A percentile compares a stretch with the other conserved stretches of the same genome.
These are phyloP conservation scores for Neopipo cinnamomea DNA, from an alignment of 2,113 vertebrate species.

Conservation along the genomic window DNA sequence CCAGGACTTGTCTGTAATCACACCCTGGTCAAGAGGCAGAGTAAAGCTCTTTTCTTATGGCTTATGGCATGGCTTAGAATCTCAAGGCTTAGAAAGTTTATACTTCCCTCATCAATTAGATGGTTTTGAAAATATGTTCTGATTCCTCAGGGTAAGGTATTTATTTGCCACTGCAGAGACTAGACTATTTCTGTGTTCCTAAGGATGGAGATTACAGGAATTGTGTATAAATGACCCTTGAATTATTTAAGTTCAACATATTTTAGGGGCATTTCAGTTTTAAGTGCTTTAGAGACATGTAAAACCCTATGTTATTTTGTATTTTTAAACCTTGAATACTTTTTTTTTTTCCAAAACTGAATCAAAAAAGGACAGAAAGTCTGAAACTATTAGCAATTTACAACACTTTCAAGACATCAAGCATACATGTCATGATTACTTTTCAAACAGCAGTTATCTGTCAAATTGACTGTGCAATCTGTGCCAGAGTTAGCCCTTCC, in stretches of 20 bases:
- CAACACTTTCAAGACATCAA: neutral
- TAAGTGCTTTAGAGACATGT: neutral
- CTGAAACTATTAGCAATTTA: neutral
- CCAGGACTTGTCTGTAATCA: neutral
- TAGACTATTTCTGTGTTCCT: neutral
- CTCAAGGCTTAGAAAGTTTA: neutral
- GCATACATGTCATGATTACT: neutral
- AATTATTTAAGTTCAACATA: neutral
- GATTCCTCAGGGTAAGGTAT: neutral
- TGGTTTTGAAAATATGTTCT: neutral
- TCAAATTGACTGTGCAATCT: neutral
- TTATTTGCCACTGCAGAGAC: neutral
- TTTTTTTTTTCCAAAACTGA: neutral
- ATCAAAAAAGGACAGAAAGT: neutral
- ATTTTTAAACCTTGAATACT: neutral
- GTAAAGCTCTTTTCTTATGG: neutral
- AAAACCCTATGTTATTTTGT: neutral
- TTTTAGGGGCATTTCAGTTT: neutral
- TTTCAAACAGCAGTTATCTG: neutral
- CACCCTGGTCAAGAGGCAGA: neutral
- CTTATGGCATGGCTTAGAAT: neutral
- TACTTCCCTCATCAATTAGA: neutral
- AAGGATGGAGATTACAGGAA: neutral
- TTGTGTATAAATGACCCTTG: neutral
- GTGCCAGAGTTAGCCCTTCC: neutral